These are phyloP conservation scores for Bombyx mori DNA, from an alignment of 1,140 invertebrate species.

Conservation along the genomic window ASM3026992v2 NC_085124.1:8408001-8408500, in stretches of 20 bases:
- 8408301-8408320: constrained; percentile 66
- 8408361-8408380: constrained; percentile 14
- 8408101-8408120: no score
- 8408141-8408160: constrained; percentile 7
- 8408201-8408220: constrained; percentile 52
- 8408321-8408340: constrained; percentile 62
- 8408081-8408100: not conserved
- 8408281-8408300: constrained; percentile 64
- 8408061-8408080: no score
- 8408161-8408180: constrained; percentile 52
- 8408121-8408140: constrained; percentile 2
- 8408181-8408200: constrained; percentile 32
- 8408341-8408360: constrained; percentile 38
- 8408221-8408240: constrained; percentile 67
- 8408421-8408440: constrained; percentile 9
- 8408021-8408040: not conserved
- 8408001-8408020: no score
- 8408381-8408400: constrained; percentile 2
- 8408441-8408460: not conserved
- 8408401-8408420: no score
- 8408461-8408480: no score
- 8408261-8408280: constrained; percentile 38
- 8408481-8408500: no score
- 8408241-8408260: constrained; percentile 46
- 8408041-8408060: no score